These are phyloP conservation scores for Drosophila takahashii DNA, from an alignment of 1,140 invertebrate genomes.

Conservation along the genomic window DNA sequence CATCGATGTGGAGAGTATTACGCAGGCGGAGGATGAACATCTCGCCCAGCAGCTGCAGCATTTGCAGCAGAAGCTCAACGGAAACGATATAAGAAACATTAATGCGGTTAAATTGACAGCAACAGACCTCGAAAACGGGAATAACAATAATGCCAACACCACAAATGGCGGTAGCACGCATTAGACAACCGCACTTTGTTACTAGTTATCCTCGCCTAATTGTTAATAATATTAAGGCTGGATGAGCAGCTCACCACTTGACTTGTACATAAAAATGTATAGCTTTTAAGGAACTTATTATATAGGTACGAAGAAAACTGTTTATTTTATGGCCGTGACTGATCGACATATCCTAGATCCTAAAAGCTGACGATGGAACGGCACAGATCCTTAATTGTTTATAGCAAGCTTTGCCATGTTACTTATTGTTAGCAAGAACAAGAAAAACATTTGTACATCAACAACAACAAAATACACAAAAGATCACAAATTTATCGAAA, in stretches of 20 bases:
- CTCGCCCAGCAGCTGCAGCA: slow-evolving; percentile 69
- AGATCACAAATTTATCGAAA: slow-evolving; percentile 37
- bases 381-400: slow-evolving; percentile 58
- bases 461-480: slow-evolving; percentile 30
- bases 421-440: slow-evolving; percentile 66
- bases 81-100: slow-evolving; percentile 39
- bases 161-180: slow-evolving; percentile 32
- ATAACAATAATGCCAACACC: slow-evolving; percentile 31
- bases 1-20: slow-evolving; percentile 51
- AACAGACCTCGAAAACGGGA: slow-evolving; percentile 59
- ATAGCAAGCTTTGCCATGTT: slow-evolving; percentile 70
- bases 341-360: slow-evolving; percentile 52
- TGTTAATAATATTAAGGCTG: slow-evolving; percentile 19
- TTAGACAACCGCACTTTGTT: slow-evolving; percentile 13
- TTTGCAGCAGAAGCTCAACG: slow-evolving; percentile 72
- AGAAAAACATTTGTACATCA: slow-evolving; percentile 41
- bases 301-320: slow-evolving; percentile 45
- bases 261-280: slow-evolving; percentile 67
- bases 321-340: slow-evolving; percentile 64
- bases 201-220: slow-evolving; percentile 45
- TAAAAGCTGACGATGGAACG: slow-evolving; percentile 49
- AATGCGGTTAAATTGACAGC: slow-evolving; percentile 51
- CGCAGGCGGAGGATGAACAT: slow-evolving; percentile 57
- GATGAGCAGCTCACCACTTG: slow-evolving; percentile 57
- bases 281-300: slow-evolving; percentile 56